These are phyloP conservation scores for Benthosema pterotum DNA, from an alignment of 2,797 vertebrate genomes.

Conservation along the genomic window DNA sequence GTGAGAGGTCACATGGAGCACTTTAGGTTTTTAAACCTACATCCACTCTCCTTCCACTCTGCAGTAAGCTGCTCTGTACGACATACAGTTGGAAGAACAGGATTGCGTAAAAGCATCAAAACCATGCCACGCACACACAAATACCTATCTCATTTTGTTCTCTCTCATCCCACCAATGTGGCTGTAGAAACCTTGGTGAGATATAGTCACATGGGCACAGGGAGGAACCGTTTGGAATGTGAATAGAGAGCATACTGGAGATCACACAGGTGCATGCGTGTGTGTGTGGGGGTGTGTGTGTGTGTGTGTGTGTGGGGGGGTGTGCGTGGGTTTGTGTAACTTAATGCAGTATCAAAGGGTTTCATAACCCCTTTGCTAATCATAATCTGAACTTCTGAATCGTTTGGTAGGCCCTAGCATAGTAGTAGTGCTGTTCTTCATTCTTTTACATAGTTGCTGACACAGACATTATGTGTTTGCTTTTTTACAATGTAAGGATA, in stretches of 20 bases:
- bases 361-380: no score
- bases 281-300: no score
- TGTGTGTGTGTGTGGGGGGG: no score
- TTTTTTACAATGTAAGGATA: not conserved
- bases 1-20: constrained; percentile 42
- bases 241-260: constrained; percentile 1
- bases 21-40: constrained; percentile 33
- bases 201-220: not conserved
- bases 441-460: no score
- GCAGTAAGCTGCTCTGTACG: constrained; percentile 1
- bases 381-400: no score
- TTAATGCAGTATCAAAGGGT: no score
- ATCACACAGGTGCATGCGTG: not conserved
- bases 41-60: constrained; percentile 32
- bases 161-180: constrained; percentile 8
- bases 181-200: not conserved
- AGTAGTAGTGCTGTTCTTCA: no score
- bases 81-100: not conserved
- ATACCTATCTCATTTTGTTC: not conserved
- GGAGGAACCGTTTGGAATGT: not conserved
- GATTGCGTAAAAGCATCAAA: not conserved
- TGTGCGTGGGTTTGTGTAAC: no score
- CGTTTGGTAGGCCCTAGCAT: no score
- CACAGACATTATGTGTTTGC: no score
- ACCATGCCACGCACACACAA: not conserved